Evolutionary conservation across 2,888 invertebrate species (phyloP), one percentile per base, ranked within the genome.

Genomic region (Rhorus exstirpatorius): DNA sequence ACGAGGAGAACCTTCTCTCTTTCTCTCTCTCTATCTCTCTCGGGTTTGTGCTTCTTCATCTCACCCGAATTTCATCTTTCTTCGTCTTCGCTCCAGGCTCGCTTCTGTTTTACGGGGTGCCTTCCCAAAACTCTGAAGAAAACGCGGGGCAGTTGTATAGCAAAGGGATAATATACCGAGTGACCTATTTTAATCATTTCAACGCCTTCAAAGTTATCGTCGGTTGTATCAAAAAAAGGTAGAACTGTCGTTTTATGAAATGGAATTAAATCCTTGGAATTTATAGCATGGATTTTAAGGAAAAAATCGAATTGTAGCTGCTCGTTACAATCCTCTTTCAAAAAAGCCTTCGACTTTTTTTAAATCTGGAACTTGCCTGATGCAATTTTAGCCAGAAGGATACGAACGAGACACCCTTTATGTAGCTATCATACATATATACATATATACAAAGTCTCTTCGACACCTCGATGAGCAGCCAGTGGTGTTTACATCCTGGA

Each of bases 41-140:
- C 68, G 68, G 53, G 49, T 68, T 68, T 53, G 65, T 31, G 68
- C 38, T 49, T 53, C 53, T 41, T 68, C 68, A 38, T 53, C 68
- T 53, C 35, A 31, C 51, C 53, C 8, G 17, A 8, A 53, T 38
- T 41, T 12, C 53, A 24, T 53, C 14, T 31, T 51, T 35, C 31
- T 67, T 51, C 38, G 21, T 51, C 19, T 51, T 53, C 35, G 38
- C 49, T 68, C 61, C 14, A 26, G 58, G 74, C 76, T 60, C 17
- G 74, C 58, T 63, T 70, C 70, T 70, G 70, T 70, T 70, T 80
- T 80, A 75, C 49, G 72, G 58, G 65, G 60, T 71, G 35, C 31
- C 60, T 55, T 46, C 19, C 38, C 65, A 41, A 74, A 41, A 31
- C 67, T 68, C 55, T 68, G 74, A 80, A 80, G 79, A 80, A 75